Base-by-base conservation (phyloP, 2,888 invertebrate genomes). In the Sclerodermus sp. region DNA sequence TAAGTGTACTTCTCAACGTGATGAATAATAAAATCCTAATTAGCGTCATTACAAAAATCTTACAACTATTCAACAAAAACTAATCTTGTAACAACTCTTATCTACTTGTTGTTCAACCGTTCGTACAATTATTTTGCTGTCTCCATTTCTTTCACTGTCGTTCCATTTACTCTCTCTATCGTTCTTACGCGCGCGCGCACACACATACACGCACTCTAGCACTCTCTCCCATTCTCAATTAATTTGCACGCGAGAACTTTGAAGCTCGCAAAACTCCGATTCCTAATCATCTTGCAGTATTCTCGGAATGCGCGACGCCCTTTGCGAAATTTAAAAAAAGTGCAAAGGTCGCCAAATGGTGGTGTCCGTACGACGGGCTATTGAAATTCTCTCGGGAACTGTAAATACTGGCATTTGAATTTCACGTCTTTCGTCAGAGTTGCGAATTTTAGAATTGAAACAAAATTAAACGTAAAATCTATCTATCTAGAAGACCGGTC, bases 11-110 rank as follows among this genome's bases (percentile, higher is more conserved):
- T 40, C 38, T 32, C 53, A 50, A 55, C 66, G 53, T 44, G 60
- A 64, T 60, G 59, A 57, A 63, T 68, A 66, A 70, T 71, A 68
- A 68, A 52, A 64, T 60, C 60, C 67, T 72, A 73, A 67, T 64
- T 68, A 70, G 68, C 71, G 54, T 70, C 64, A 61, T 74, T 76
- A 75, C 71, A 74, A 75, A 74, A 74, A 68, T 56, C 74, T 75
- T 75, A 76, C 68, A 76, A 75, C 73, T 75, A 75, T 73, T 75
- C 66, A 76, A 75, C 76, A 73, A 73, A 75, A 75, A 72, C 57
- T 70, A 71, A 71, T 67, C 67, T 71, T 62, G 53, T 73, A 74
- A 75, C 72, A 75, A 73, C 58, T 71, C 61, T 67, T 68, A 67
- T 51, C 55, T 66, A 63, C 55, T 58, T 51, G 48, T 62, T 47